A percentile compares a stretch with the other conserved stretches of the same genome.
Evolutionary conservation across 64 coral and sea anemone genomes (phyloP).

Genomic region (Montipora efflorescens): DNA sequence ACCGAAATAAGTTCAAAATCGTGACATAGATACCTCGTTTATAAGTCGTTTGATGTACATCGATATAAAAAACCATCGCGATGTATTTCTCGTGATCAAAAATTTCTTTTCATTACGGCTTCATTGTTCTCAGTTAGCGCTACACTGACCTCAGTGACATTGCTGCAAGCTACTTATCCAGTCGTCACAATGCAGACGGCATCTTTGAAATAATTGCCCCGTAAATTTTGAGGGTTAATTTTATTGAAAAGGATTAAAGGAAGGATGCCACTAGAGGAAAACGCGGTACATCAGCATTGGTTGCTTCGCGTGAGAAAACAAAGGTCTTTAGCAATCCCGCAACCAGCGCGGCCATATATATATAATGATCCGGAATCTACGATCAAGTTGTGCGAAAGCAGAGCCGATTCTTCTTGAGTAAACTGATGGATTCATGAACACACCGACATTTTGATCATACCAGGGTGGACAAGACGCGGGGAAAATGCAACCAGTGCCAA

Average conservation of each 20-base stretch:
- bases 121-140: no score
- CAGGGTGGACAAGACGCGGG: neutral
- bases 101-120: no score
- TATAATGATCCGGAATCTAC: neutral
- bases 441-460: constrained; percentile 36
- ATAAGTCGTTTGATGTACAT: no score
- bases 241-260: neutral
- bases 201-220: no score
- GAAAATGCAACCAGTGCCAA: neutral
- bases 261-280: neutral
- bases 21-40: no score
- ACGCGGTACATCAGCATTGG: neutral
- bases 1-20: no score
- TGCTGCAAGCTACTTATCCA: no score
- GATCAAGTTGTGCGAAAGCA: constrained; percentile 28
- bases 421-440: neutral
- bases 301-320: neutral
- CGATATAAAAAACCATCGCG: no score
- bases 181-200: neutral
- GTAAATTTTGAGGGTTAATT: no score
- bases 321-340: neutral
- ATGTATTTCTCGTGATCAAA: no score
- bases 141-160: no score
- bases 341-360: neutral
- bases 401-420: neutral